These are phyloP conservation scores for Aricia agestis DNA, from an alignment of 1,140 invertebrate genomes.

Conservation along the genomic window DNA sequence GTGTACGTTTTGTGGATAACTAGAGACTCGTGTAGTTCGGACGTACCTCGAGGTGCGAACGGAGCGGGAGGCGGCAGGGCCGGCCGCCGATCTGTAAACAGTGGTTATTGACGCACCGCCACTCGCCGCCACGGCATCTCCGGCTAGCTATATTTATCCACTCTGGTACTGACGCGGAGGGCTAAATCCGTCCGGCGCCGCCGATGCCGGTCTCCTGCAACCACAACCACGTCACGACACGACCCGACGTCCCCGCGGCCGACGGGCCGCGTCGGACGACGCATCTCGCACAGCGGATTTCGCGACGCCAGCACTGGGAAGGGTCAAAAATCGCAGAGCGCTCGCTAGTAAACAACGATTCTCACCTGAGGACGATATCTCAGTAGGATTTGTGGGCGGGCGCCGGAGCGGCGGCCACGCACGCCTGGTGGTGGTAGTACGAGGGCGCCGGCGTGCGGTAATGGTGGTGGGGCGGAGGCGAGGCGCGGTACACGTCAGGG, in stretches of 20 bases:
- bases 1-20: conserved; percentile 44
- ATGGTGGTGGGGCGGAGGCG: conserved; percentile 63
- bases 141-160: conserved; percentile 72
- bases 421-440: conserved; percentile 77
- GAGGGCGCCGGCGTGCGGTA: conserved; percentile 67
- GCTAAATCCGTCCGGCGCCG: conserved; percentile 71
- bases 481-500: conserved; percentile 73
- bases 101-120: conserved; percentile 68
- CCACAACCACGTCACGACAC: conserved; percentile 68
- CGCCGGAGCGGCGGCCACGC: conserved; percentile 61
- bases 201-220: conserved; percentile 69
- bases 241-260: conserved; percentile 45
- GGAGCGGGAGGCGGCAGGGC: conserved; percentile 66
- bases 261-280: conserved; percentile 39
- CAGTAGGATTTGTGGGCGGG: conserved; percentile 70
- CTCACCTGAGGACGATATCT: conserved; percentile 61
- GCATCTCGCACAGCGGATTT: conserved; percentile 59
- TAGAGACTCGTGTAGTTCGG: conserved; percentile 52
- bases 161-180: conserved; percentile 63
- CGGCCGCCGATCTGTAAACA: conserved; percentile 72
- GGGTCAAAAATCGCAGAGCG: conserved; percentile 46
- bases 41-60: conserved; percentile 69
- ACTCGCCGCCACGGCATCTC: conserved; percentile 63
- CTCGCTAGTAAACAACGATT: conserved; percentile 28
- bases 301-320: conserved; percentile 42